Evolutionary conservation across 2,113 vertebrate genomes (phyloP).

Genomic region (Vireo altiloquus): DNA sequence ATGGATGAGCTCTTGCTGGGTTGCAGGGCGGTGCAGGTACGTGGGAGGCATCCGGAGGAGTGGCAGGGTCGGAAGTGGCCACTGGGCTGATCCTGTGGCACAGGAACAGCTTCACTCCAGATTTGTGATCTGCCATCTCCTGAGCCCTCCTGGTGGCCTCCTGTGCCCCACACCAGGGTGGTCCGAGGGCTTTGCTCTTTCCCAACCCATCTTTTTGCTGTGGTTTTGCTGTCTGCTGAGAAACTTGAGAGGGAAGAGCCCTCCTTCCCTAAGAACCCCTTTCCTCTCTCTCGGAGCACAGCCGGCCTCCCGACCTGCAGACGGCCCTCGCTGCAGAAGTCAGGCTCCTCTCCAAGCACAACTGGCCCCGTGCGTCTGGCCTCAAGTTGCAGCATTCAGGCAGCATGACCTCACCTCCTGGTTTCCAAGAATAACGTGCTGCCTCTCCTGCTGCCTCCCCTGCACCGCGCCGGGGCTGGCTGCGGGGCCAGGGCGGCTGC

Average conservation of each 20-base stretch:
- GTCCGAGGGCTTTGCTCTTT: not conserved
- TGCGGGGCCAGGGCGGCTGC: not conserved
- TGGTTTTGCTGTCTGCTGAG: not conserved
- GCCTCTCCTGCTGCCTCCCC: conserved; percentile 15
- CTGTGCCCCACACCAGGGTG: rapidly evolving
- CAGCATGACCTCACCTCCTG: conserved; percentile 65
- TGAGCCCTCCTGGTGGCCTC: not conserved
- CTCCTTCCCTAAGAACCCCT: not conserved
- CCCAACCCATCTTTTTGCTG: not conserved
- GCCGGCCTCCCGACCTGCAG: not conserved
- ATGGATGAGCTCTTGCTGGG: not conserved
- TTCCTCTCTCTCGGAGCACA: not conserved
- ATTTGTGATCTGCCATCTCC: not conserved
- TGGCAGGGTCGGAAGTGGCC: rapidly evolving
- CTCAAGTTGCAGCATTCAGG: conserved; percentile 66
- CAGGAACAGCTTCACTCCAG: rapidly evolving
- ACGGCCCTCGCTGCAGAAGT: not conserved
- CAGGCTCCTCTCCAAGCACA: conserved; percentile 35
- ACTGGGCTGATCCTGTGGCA: rapidly evolving
- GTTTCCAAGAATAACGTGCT: conserved; percentile 62
- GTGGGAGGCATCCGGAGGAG: not conserved
- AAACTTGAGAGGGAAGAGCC: not conserved
- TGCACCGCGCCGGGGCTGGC: not conserved
- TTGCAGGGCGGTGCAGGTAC: not conserved
- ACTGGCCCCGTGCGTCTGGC: conserved; percentile 22